Percentiles rank a stretch among this genome's conserved stretches.
Conservation (phyloP, 2,888 invertebrate genomes). For the Leucoptera coffeella region DNA sequence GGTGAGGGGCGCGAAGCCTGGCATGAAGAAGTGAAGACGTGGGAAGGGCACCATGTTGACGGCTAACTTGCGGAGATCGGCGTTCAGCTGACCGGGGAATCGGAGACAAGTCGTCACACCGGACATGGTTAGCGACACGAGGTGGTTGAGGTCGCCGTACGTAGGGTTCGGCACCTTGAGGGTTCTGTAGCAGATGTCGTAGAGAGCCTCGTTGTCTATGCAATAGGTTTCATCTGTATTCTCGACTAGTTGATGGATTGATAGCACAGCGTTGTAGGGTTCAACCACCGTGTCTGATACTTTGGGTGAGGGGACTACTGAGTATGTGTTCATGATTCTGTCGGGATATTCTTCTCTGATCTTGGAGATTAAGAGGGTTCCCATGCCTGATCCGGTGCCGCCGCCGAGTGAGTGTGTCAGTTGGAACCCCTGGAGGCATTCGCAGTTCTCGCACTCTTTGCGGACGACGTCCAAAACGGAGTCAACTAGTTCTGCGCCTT, state of each 20-base stretch:
- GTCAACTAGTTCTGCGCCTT: conserved; percentile 83
- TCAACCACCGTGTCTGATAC: conserved; percentile 60
- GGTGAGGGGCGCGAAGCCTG: conserved; percentile 83
- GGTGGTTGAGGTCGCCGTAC: conserved; percentile 85
- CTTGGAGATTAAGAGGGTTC: conserved; percentile 76
- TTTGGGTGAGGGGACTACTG: conserved; percentile 79
- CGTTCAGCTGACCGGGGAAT: no score
- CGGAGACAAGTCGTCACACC: no score
- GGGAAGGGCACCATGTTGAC: no score
- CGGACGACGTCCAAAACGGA: conserved; percentile 79
- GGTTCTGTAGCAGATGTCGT: conserved; percentile 86
- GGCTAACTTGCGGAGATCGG: no score
- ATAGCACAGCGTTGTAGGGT: conserved; percentile 83
- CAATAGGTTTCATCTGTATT: conserved; percentile 87
- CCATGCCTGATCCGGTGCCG: conserved; percentile 48
- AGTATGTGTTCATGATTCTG: conserved; percentile 80
- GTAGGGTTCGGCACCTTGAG: conserved; percentile 79
- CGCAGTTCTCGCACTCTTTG: conserved; percentile 87
- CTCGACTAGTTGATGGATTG: conserved; percentile 81
- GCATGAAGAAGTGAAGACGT: no score
- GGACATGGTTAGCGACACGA: conserved; percentile 80
- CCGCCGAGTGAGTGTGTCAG: conserved; percentile 69
- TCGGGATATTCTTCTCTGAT: conserved; percentile 89
- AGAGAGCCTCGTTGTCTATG: conserved; percentile 59
- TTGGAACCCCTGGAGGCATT: conserved; percentile 86